Conservation (phyloP, 92 coral and sea anemone species). For the Blastomussa wellsi region DNA sequence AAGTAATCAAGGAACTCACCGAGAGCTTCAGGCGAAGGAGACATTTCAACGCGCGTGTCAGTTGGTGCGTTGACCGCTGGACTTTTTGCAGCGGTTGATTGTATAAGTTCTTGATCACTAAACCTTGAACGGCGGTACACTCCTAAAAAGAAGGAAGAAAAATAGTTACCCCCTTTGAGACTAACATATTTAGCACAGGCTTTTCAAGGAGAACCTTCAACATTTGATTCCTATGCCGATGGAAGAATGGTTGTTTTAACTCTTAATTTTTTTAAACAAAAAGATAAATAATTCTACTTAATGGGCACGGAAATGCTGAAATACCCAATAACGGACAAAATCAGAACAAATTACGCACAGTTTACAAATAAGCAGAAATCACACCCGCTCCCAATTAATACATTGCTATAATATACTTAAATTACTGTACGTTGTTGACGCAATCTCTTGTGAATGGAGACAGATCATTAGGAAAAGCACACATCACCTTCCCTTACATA, state of each 20-base stretch:
- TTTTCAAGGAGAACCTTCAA: background rate
- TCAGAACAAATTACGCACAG: no score
- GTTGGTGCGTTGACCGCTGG: constrained; percentile 16
- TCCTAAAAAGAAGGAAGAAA: background rate
- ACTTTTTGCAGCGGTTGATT: constrained; percentile 19
- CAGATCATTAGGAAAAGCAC: no score
- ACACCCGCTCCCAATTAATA: no score
- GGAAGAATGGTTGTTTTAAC: background rate
- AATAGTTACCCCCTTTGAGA: background rate
- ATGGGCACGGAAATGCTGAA: no score
- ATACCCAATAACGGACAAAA: no score
- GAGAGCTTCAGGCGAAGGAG: constrained; percentile 24
- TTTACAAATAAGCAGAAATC: no score
- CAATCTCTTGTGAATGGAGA: no score
- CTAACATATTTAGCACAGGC: background rate
- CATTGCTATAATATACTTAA: no score
- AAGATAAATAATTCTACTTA: no score
- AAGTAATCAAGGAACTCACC: constrained; percentile 1
- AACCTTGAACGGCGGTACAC: constrained; percentile 45
- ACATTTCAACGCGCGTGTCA: constrained; percentile 25
- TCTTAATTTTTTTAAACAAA: no score
- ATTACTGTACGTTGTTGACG: no score
- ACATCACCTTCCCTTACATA: no score
- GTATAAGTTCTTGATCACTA: constrained; percentile 22
- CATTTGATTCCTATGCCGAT: background rate